phyloP scores from a whole-genome alignment of 2,797 vertebrate species.

The Sibirionetta formosa region DNA sequence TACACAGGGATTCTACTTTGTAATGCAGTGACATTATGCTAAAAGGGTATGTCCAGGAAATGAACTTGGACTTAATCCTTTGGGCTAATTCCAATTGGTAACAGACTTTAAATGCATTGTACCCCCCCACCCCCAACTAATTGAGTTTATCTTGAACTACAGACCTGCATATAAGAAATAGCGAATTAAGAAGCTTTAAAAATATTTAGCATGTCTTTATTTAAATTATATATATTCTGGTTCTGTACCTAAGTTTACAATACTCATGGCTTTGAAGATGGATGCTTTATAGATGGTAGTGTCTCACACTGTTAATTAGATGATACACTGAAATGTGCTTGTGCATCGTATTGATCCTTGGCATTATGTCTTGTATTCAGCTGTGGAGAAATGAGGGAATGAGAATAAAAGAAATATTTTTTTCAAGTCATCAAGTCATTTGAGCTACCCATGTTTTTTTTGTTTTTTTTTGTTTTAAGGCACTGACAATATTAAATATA shows the following conservation, averaged over 20 bases:
- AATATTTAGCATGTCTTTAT: neutral
- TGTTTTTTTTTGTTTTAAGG: rapidly evolving
- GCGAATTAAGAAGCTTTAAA: neutral
- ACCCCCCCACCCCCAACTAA: neutral
- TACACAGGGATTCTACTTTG: neutral
- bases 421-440: neutral
- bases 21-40: neutral
- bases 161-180: neutral
- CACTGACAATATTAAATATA: neutral
- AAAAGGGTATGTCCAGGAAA: neutral
- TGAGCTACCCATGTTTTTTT: neutral
- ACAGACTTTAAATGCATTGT: neutral
- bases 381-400: neutral
- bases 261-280: neutral
- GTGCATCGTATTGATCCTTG: neutral
- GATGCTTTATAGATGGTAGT: neutral
- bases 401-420: neutral
- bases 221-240: neutral
- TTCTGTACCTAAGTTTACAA: neutral
- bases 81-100: neutral
- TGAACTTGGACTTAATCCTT: neutral
- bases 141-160: neutral
- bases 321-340: neutral
- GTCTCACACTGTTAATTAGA: neutral
- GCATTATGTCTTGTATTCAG: neutral